A percentile compares a stretch with the other conserved stretches of the same genome.
phyloP scores from a whole-genome alignment of 2,888 invertebrate genomes.

The Rotaria socialis region DNA sequence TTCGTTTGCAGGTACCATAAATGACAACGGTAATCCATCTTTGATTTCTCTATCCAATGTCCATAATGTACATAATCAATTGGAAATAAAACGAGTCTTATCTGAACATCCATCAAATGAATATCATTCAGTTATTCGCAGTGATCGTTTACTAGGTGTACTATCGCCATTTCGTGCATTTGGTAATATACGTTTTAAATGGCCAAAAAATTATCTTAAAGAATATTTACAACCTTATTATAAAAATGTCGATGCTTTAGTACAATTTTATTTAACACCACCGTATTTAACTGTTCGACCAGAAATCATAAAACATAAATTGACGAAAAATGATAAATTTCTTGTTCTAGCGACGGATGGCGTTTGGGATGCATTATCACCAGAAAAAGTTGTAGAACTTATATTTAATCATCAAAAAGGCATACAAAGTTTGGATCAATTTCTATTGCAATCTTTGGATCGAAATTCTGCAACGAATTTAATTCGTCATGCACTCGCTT shows the following conservation, averaged over 20 bases:
- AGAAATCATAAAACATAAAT: conserved; percentile 71
- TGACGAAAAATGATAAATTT: conserved; percentile 70
- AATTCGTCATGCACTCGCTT: conserved; percentile 87
- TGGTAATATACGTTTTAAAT: conserved; percentile 82
- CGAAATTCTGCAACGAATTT: conserved; percentile 91
- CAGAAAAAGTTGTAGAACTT: conserved; percentile 75
- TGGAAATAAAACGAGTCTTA: conserved; percentile 78
- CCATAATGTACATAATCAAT: conserved; percentile 81
- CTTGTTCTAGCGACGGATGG: conserved; percentile 89
- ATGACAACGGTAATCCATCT: conserved; percentile 37
- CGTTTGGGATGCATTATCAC: conserved; percentile 82
- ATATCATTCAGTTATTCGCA: conserved; percentile 74
- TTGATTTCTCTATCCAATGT: conserved; percentile 69
- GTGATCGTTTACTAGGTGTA: conserved; percentile 84
- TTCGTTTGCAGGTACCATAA: background rate
- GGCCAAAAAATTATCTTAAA: conserved; percentile 71
- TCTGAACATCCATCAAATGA: conserved; percentile 79
- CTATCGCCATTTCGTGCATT: conserved; percentile 87
- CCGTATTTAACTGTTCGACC: conserved; percentile 87
- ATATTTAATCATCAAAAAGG: conserved; percentile 86
- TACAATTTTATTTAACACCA: conserved; percentile 82
- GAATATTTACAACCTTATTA: conserved; percentile 61
- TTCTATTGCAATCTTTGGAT: conserved; percentile 70
- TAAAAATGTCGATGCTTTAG: conserved; percentile 61
- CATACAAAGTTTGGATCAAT: conserved; percentile 70